A percentile compares a stretch with the other conserved stretches of the same genome.
Conservation (phyloP, 2,113 vertebrate genomes). For the Papio anubis region DNA sequence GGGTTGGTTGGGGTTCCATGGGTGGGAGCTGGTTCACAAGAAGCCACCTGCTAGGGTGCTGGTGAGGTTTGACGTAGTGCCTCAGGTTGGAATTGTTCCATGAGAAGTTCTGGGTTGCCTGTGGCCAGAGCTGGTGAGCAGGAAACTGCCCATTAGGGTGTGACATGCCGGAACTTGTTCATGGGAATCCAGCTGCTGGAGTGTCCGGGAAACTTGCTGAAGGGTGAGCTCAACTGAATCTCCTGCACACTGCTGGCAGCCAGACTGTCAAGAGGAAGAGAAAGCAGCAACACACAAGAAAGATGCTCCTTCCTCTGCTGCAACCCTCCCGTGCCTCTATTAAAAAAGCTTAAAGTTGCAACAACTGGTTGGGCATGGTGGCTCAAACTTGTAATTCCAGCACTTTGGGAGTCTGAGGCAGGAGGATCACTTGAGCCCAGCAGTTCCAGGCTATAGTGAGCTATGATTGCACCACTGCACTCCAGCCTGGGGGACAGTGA, state of each 20-base stretch:
- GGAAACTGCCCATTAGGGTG: neutral
- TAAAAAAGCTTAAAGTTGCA: neutral
- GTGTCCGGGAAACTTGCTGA: neutral
- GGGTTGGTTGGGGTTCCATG: fast-evolving
- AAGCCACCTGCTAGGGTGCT: neutral
- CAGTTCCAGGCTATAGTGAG: no score
- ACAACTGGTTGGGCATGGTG: no score
- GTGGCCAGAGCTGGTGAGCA: neutral
- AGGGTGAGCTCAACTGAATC: neutral
- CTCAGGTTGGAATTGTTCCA: neutral
- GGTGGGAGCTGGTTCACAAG: neutral
- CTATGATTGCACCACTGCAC: no score
- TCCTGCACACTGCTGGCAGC: neutral
- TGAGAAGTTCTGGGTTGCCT: neutral
- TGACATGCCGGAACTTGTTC: neutral
- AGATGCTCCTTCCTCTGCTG: neutral
- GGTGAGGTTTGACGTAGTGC: neutral
- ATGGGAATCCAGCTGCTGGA: neutral
- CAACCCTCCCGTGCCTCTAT: neutral
- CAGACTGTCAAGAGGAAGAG: neutral
- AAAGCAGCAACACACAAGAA: neutral
- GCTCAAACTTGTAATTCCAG: no score
- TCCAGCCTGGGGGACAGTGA: no score
- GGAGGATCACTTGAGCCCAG: no score
- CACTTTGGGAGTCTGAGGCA: no score